Base-by-base conservation (phyloP, 2,113 vertebrate species). In the Passer montanus region DNA sequence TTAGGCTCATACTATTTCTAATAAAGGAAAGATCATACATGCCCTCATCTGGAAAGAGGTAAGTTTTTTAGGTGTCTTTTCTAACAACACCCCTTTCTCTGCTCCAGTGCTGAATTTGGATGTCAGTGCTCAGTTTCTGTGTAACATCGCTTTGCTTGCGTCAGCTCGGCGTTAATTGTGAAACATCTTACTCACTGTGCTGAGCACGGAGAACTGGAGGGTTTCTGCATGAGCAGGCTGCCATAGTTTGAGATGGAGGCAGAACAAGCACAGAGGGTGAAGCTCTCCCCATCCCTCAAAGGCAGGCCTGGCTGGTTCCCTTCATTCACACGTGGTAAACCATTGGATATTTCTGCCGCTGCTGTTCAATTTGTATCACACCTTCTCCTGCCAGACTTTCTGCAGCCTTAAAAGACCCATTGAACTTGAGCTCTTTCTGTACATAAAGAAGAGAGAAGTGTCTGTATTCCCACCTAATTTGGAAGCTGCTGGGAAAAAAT, bases 151-250 rank as follows among this genome's bases (percentile, higher is more conserved):
- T 80, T 72, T 62, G 66, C 90, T 90, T 94, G 81, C 60, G 5
- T 97, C 91, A 95, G 74, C 80, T 83, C 0, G 0, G 74, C 70
- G 13, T 74, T 74, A 83, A 68, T 89, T 92, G 81, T 93, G 88
- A 90, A 92, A 96, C 53, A 10, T 44, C 33, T 96, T 96, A 79
- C 72, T 97, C 93, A 87, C 49, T 58, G 49, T 95, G 86, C 93
- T 87, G 89, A 93, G 89, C 90, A 92, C 0, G 0, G 88, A 79
- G 88, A 90, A 89, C 52, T 50, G 80, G 53, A 66, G 55, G 89
- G 33, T 69, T 95, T 91, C 87, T 90, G 93, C 80, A 26, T 47
- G 30, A 58, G 74, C 94, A 94, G 4, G 2, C 80, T 84, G 35
- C 58, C 67, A 3, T 33, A 20, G 58, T 74, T 47, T 39, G 37